Base-by-base conservation (phyloP, 1,140 invertebrate species). In the Lepidurus packardi region DNA sequence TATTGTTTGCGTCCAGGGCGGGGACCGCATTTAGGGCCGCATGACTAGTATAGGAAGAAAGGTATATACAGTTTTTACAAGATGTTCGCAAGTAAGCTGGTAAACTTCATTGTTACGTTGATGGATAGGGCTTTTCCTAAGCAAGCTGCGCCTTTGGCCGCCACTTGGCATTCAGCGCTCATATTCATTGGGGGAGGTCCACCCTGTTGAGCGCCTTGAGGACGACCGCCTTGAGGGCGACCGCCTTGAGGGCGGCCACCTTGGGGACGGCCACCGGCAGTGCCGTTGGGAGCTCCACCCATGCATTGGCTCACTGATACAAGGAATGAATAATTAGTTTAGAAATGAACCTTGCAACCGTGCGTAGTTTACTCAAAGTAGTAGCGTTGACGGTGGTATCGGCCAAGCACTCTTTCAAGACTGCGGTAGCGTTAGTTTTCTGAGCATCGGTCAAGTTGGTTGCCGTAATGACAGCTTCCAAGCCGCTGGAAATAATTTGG, bases 281-380 rank as follows among this genome's bases (percentile, higher is more conserved):
- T 3, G 34, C 34, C 34, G 34, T 4, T 34, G 3, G 34, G 34
- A 34, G 34, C 4, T 65, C n/a, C 53, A 65, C 53, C 53, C 53
- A 65, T 65, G 13, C 53, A 65, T 21, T 65, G 53, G 53, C 53
- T 65, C 53, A 65, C 53, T 65, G 53, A n/a, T 65, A 47, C 6
- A 47, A 1, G 16, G 21, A 65, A 16, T 5, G 21, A 65, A 13
- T 5, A 7, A 7, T 65, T 0, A 0, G 7, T 65, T n/a, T n/a
- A 65, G 7, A 65, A 13, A 3, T 65, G 7, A 21, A 7, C 16
- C 53, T 65, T 16, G 53, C 34, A 34, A 65, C 7, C 16, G 7
- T 1, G 53, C 8, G 7, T 21, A 5, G 16, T 9, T 65, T 65
- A 65, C 53, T 65, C n/a, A 65, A 65, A 21, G 53, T 65, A 65